A percentile compares a stretch with the other conserved stretches of the same genome.
These are phyloP conservation scores for Stomatorhinus walkeri DNA, from an alignment of 2,797 vertebrate genomes.

Conservation along the genomic window DNA sequence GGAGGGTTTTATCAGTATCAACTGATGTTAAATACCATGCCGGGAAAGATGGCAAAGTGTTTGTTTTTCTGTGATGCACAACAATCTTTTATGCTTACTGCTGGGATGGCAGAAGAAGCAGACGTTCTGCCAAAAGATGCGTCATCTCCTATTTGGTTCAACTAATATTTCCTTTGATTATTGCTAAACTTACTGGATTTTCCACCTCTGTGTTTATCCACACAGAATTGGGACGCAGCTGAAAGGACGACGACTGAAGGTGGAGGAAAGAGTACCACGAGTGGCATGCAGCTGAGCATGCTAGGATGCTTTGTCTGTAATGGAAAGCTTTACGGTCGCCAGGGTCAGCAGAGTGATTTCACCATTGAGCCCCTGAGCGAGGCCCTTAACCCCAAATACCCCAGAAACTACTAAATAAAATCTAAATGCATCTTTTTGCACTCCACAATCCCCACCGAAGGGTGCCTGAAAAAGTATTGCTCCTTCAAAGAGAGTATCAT, in stretches of 20 bases:
- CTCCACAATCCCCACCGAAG: background rate
- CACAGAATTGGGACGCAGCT: background rate
- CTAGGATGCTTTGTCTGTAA: background rate
- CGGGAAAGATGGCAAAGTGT: background rate
- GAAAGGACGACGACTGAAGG: background rate
- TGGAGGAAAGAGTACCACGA: background rate
- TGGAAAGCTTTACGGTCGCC: background rate
- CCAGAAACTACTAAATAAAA: background rate
- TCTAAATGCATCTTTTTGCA: background rate
- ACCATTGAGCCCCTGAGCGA: background rate
- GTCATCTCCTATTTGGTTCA: background rate
- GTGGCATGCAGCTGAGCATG: background rate
- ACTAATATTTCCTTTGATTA: background rate
- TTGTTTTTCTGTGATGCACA: background rate
- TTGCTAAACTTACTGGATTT: background rate
- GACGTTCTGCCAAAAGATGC: background rate
- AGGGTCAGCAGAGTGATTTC: background rate
- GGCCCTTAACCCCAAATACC: background rate
- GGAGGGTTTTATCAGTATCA: background rate
- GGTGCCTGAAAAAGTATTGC: background rate
- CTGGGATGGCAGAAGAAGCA: background rate
- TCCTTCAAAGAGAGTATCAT: background rate
- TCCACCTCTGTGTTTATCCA: constrained; percentile 2
- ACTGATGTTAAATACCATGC: background rate
- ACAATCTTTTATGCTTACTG: background rate